These are phyloP conservation scores for Trichosurus vulpecula DNA, from an alignment of 2,797 vertebrate species.

Conservation along the genomic window DNA sequence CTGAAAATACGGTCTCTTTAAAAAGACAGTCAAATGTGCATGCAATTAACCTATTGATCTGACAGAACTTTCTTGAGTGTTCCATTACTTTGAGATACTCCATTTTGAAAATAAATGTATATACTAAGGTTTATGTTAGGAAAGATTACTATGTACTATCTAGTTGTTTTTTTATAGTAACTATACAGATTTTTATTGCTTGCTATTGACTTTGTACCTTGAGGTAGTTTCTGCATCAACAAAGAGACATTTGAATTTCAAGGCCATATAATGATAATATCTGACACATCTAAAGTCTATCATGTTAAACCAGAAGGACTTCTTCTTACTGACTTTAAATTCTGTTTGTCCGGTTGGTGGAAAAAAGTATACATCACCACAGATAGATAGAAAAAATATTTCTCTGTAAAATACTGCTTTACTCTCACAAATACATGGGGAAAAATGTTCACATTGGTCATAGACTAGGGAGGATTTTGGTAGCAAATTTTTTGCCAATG, in stretches of 20 bases:
- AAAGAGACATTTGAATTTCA: neutral
- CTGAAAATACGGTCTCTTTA: constrained; percentile 33
- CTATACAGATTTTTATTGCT: neutral
- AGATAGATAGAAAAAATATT: constrained; percentile 27
- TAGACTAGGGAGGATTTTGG: no score
- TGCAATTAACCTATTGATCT: constrained; percentile 1
- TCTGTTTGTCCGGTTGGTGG: neutral
- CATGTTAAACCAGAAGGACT: neutral
- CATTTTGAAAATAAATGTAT: constrained; percentile 15
- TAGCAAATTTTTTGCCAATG: no score
- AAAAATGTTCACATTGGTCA: no score
- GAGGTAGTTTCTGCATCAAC: constrained; percentile 6
- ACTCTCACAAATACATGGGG: no score
- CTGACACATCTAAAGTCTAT: no score
- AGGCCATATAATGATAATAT: neutral
- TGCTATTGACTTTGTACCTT: neutral
- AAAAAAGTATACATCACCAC: neutral
- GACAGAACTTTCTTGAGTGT: neutral
- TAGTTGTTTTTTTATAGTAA: neutral
- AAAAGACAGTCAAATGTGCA: constrained; percentile 21
- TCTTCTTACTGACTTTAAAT: neutral
- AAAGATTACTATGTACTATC: neutral
- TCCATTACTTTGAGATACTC: neutral
- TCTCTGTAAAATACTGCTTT: no score
- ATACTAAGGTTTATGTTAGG: neutral